phyloP scores from a whole-genome alignment of 53 echinoderm and acorn worm species.

The Astropecten irregularis region DNA sequence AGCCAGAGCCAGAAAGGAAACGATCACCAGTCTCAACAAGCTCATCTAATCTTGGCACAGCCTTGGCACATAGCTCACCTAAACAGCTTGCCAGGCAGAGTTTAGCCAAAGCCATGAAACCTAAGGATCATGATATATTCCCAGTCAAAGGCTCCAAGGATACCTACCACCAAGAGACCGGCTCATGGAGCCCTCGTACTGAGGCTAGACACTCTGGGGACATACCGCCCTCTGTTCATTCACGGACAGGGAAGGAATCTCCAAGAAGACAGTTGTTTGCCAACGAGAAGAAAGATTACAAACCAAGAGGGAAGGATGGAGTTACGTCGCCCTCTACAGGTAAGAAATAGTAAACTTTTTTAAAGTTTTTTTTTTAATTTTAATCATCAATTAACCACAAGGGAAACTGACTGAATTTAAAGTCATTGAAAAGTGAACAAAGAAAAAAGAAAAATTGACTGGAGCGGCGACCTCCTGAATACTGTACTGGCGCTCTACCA shows the following conservation, averaged over 20 bases:
- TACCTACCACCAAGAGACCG: not conserved
- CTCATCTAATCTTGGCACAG: slow-evolving; percentile 17
- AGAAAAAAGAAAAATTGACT: too few relatives aligned
- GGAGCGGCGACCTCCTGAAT: too few relatives aligned
- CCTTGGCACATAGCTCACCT: slow-evolving; percentile 1
- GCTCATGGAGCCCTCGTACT: not conserved
- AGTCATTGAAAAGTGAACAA: too few relatives aligned
- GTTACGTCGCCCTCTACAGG: too few relatives aligned
- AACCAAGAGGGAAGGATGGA: not conserved
- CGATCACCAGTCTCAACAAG: not conserved
- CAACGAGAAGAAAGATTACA: not conserved
- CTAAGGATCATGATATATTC: slow-evolving; percentile 25
- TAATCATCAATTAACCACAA: too few relatives aligned
- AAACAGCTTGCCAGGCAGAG: slow-evolving; percentile 40
- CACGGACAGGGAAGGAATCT: slow-evolving; percentile 6
- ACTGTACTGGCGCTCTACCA: too few relatives aligned
- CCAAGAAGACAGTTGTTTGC: slow-evolving; percentile 27
- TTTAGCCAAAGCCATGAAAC: slow-evolving; percentile 60
- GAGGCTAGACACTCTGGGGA: not conserved
- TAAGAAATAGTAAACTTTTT: too few relatives aligned
- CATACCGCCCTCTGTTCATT: not conserved
- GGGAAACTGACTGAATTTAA: too few relatives aligned
- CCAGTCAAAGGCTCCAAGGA: slow-evolving; percentile 2
- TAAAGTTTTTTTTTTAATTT: too few relatives aligned
- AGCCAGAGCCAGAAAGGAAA: slow-evolving; percentile 11